phyloP scores from a whole-genome alignment of 37 sponge, comb jelly and placozoan genomes.

The Amphimedon queenslandica region DNA sequence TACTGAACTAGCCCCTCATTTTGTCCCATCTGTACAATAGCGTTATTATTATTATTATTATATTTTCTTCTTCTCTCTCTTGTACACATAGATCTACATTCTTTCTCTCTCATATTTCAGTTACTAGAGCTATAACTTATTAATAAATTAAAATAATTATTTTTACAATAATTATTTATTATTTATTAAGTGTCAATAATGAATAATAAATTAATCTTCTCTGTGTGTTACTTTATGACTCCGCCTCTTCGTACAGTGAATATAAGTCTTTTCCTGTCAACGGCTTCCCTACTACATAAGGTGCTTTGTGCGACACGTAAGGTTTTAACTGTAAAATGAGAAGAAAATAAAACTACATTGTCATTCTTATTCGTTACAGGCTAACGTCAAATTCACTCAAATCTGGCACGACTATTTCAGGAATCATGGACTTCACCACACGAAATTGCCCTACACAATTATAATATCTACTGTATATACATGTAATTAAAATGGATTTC shows the following conservation, averaged over 20 bases:
- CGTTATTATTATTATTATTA: too few relatives aligned
- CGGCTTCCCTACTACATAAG: conserved; percentile 24
- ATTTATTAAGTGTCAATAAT: too few relatives aligned
- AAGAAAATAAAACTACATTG: background rate
- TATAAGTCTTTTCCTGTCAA: conserved; percentile 35
- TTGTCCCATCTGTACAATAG: conserved; percentile 25
- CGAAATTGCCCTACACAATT: conserved; percentile 44
- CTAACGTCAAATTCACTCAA: conserved; percentile 46
- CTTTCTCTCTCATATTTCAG: background rate
- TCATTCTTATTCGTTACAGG: background rate
- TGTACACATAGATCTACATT: too few relatives aligned
- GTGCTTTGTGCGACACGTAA: conserved; percentile 59
- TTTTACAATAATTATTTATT: too few relatives aligned
- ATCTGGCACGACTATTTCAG: conserved; percentile 54
- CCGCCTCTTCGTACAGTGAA: background rate
- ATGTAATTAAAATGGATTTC: too few relatives aligned
- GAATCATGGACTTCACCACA: conserved; percentile 24
- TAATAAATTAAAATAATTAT: background rate
- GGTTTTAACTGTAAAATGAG: conserved; percentile 46
- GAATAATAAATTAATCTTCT: background rate
- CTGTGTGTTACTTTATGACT: background rate
- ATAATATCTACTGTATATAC: too few relatives aligned
- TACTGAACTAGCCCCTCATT: conserved; percentile 37
- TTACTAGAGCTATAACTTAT: background rate
- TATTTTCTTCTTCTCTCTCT: too few relatives aligned